Evolutionary conservation across 2,888 invertebrate species (phyloP), one percentile per base, ranked within the genome.

Genomic region (Cistogaster globosa): DNA sequence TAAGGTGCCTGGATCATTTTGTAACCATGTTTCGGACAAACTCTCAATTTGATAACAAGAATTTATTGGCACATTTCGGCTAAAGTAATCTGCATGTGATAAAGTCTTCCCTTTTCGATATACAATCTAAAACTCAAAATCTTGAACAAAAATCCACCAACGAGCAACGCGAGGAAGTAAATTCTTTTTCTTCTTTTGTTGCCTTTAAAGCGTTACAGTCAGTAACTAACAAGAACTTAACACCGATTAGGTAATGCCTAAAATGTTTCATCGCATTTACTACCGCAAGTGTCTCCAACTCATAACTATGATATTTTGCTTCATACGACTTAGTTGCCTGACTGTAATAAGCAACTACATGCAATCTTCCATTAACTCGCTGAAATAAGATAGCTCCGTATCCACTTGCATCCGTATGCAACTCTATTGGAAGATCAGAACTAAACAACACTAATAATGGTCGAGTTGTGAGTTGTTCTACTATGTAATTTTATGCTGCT

Each of bases 361-460:
- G 11, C 6, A 7, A 12, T 12, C 11, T 42, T 42, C 9, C 11
- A 42, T 42, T 12, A 32, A 32, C 9, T 16, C n/a, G 26, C 7
- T 58, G 58, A 26, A 58, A 16, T 32, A 58, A 58, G n/a, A 32
- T 18, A 45, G 18, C 45, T 45, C 42, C 45, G 22, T 42, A 63
- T 42, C 63, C 45, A 58, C 71, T 71, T 26, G 71, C 71, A 71
- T 71, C 71, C 20, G 71, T 71, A 38, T 57, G 57, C 4, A 71
- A 42, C n/a, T 71, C 57, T 32, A 42, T 71, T 58, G 45, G 48
- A 38, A 5, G 18, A 14, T 20, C 8, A n/a, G 57, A 20, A 38
- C 38, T 11, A 45, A 63, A 63, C n/a, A 36, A n/a, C 3, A 20
- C 22, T 16, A 63, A 22, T 45, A 63, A 16, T 38, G 63, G 42